phyloP scores from a whole-genome alignment of 2,888 invertebrate species.

The Pandemis corylana region DNA sequence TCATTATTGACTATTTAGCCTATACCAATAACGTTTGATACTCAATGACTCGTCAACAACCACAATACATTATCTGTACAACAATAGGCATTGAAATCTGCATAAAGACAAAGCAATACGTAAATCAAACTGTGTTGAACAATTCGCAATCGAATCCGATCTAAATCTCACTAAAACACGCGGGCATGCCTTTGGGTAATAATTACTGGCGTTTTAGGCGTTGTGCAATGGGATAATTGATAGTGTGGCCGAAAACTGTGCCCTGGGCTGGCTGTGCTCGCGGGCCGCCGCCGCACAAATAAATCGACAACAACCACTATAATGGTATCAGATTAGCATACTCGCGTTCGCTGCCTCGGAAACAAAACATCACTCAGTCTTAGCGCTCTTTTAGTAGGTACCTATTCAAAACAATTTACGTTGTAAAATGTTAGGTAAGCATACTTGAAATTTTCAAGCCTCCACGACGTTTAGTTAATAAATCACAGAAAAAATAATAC shows the following conservation, averaged over 20 bases:
- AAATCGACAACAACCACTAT: slow-evolving; percentile 4
- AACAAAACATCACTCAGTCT: background rate
- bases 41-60: slow-evolving; percentile 18
- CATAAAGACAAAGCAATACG: slow-evolving; percentile 42
- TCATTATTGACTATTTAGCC: background rate
- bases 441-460: background rate
- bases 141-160: slow-evolving; percentile 42
- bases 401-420: background rate
- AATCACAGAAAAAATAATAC: too few species aligned
- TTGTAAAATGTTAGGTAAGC: background rate
- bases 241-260: slow-evolving; percentile 51
- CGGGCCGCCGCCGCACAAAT: background rate
- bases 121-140: slow-evolving; percentile 42
- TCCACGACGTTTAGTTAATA: too few species aligned
- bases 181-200: slow-evolving; percentile 41
- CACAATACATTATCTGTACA: slow-evolving; percentile 32
- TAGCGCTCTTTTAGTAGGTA: background rate
- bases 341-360: background rate
- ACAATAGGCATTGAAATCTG: slow-evolving; percentile 39
- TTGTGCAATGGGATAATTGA: slow-evolving; percentile 51
- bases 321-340: slow-evolving; percentile 2
- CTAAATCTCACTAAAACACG: slow-evolving; percentile 39
- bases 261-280: background rate
- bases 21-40: slow-evolving; percentile 3
- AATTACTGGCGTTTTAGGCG: slow-evolving; percentile 50